A percentile compares a stretch with the other conserved stretches of the same genome.
phyloP scores from a whole-genome alignment of 2,888 invertebrate genomes.

The Barypeithes pellucidus region DNA sequence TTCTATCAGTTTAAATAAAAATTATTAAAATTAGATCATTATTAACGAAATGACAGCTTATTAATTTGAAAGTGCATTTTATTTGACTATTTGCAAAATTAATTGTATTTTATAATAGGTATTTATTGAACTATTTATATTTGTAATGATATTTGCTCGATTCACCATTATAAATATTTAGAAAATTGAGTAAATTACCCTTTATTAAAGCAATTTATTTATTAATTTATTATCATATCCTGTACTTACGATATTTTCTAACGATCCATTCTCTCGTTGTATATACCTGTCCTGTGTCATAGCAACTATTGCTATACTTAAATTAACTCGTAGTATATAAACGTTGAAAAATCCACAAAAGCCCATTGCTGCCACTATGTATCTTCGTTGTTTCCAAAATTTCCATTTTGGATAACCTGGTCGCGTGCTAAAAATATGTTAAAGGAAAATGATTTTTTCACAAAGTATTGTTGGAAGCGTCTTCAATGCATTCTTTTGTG shows the following conservation, averaged over 20 bases:
- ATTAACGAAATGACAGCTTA: no score
- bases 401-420: slow-evolving; percentile 70
- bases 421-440: slow-evolving; percentile 1
- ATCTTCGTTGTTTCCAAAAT: slow-evolving; percentile 81
- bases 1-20: no score
- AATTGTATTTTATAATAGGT: no score
- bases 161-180: no score
- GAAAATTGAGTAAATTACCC: no score
- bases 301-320: slow-evolving; percentile 92
- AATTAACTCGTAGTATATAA: slow-evolving; percentile 86
- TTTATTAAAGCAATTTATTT: slow-evolving; percentile 8
- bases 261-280: slow-evolving; percentile 74
- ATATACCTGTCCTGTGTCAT: slow-evolving; percentile 84
- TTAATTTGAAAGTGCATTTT: no score
- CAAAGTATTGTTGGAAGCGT: no score
- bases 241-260: slow-evolving; percentile 36
- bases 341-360: slow-evolving; percentile 87
- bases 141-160: no score
- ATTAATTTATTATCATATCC: not conserved
- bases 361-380: slow-evolving; percentile 81
- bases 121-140: no score
- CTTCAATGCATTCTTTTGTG: no score
- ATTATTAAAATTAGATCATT: no score
- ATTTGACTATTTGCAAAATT: no score
- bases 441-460: not conserved